Conservation (phyloP, 2,888 invertebrate species). For the Cheilosia grossa region DNA sequence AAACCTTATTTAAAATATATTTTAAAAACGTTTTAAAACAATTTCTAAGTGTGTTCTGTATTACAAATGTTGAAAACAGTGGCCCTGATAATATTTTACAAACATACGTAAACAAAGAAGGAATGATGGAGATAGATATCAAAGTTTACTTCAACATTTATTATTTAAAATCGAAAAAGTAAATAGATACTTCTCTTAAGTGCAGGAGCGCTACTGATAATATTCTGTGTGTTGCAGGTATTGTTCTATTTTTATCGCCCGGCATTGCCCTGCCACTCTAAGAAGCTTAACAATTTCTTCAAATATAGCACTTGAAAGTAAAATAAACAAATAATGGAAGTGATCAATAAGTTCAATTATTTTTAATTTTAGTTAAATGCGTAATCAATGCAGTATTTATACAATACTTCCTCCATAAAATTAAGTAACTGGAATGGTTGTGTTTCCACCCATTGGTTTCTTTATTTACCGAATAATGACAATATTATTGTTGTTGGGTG, state of each 20-base stretch:
- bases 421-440: neutral
- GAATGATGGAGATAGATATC: too few species aligned
- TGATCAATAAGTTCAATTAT: neutral
- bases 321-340: neutral
- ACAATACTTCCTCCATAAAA: constrained; percentile 24
- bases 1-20: too few species aligned
- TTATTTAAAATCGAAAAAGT: too few species aligned
- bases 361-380: neutral
- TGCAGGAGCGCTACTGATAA: too few species aligned
- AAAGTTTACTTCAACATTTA: too few species aligned
- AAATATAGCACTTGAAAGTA: neutral
- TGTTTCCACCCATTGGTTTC: neutral
- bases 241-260: neutral
- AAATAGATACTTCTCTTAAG: too few species aligned
- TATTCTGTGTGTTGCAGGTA: too few species aligned
- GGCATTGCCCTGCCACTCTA: neutral
- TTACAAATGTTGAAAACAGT: too few species aligned
- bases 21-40: too few species aligned
- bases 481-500: neutral
- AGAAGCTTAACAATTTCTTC: neutral
- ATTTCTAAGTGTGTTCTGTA: too few species aligned
- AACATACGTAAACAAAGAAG: too few species aligned
- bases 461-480: neutral
- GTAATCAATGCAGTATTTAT: neutral
- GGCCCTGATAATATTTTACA: too few species aligned